Percentiles rank a stretch among this genome's conserved stretches.
Conservation (phyloP, 2,888 invertebrate genomes). For the Trissonchulus latispiculum region DNA sequence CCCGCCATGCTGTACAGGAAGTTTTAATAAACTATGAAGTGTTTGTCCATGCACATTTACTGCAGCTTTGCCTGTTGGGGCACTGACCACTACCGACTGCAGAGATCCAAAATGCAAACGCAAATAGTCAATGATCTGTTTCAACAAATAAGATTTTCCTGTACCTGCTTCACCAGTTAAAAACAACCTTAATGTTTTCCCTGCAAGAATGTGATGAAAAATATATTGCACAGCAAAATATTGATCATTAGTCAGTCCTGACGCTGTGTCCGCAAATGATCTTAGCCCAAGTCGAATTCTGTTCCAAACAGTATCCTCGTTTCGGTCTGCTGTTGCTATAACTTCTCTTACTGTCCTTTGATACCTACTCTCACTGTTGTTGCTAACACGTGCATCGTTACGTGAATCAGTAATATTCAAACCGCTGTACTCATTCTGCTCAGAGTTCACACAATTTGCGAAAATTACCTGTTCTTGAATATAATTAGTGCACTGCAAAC, state of each 20-base stretch:
- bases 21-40: not conserved
- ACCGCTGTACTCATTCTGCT: not conserved
- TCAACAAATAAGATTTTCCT: not conserved
- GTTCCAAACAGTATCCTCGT: not conserved
- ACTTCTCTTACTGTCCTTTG: too few relatives aligned
- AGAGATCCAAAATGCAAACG: not conserved
- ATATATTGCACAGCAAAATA: not conserved
- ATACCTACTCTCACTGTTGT: too few relatives aligned
- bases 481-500: not conserved
- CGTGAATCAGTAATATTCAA: not conserved
- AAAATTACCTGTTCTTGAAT: not conserved
- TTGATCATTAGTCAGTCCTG: not conserved
- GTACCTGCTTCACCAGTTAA: not conserved
- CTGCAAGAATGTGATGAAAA: not conserved
- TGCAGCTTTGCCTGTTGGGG: conserved; percentile 4
- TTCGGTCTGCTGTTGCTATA: too few relatives aligned
- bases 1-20: not conserved
- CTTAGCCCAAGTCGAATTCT: not conserved
- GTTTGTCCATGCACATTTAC: not conserved
- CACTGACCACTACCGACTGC: not conserved
- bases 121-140: not conserved
- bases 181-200: not conserved
- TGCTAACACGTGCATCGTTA: not conserved
- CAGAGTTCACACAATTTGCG: too few relatives aligned
- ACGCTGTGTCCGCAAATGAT: not conserved